A percentile compares a stretch with the other conserved stretches of the same genome.
Evolutionary conservation across 2,113 vertebrate genomes (phyloP).

Genomic region (Dromiciops gliroides): DNA sequence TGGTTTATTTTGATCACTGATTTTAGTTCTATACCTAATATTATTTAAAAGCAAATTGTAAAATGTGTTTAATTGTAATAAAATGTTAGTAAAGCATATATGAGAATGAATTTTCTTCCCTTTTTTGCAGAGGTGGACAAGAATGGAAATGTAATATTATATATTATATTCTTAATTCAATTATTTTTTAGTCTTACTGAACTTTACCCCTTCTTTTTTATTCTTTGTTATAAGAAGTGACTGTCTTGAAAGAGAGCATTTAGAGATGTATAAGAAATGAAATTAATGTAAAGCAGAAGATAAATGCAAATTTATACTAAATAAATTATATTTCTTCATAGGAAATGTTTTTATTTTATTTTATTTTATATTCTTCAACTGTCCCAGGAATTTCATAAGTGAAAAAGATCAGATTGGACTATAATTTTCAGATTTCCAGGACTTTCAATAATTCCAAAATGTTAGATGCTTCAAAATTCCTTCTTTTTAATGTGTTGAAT

Average conservation of each 20-base stretch:
- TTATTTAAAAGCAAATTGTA: too few relatives aligned
- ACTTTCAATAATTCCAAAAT: neutral
- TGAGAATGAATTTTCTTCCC: neutral
- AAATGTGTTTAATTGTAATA: too few relatives aligned
- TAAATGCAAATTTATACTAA: neutral
- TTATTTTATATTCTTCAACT: neutral
- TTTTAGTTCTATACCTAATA: too few relatives aligned
- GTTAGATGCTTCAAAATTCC: neutral
- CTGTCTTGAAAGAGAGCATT: neutral
- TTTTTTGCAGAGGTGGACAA: neutral
- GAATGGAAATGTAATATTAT: neutral
- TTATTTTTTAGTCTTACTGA: neutral
- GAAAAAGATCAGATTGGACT: neutral
- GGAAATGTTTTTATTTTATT: neutral
- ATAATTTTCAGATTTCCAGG: neutral
- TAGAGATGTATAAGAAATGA: neutral
- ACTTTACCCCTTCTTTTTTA: neutral
- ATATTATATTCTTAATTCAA: neutral
- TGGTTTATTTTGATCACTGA: too few relatives aligned
- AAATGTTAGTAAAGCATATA: neutral
- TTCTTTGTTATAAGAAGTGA: neutral
- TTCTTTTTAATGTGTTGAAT: neutral
- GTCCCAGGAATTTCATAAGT: neutral
- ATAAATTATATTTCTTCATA: neutral
- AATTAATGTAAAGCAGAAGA: neutral